These are phyloP conservation scores for Cyclopterus lumpus DNA, from an alignment of 2,797 vertebrate species.

Conservation along the genomic window DNA sequence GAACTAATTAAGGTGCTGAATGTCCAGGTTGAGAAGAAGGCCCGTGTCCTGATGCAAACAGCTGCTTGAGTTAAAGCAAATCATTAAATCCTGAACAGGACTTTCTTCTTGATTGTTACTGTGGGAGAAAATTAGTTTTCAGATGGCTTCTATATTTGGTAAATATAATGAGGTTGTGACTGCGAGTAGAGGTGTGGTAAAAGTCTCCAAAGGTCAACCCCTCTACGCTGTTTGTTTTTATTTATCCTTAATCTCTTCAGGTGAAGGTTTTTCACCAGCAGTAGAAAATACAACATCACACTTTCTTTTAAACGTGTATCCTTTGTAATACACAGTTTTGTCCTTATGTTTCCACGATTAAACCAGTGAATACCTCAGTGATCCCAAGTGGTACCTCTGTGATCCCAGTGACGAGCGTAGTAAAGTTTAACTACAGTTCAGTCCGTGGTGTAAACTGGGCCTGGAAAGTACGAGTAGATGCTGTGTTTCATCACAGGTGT, in stretches of 20 bases:
- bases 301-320: no score
- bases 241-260: constrained; percentile 5
- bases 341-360: not conserved
- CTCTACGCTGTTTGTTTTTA: not conserved
- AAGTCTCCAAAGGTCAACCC: not conserved
- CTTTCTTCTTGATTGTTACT: not conserved
- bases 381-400: not conserved
- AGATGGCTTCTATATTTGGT: not conserved
- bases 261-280: not conserved
- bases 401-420: not conserved
- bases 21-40: not conserved
- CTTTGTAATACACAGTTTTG: not conserved
- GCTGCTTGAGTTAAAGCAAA: not conserved
- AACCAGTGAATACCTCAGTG: not conserved
- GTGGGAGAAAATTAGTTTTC: not conserved
- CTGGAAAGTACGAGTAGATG: not conserved
- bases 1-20: not conserved
- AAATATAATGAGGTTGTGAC: not conserved
- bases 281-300: not conserved
- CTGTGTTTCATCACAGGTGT: not conserved
- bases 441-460: not conserved
- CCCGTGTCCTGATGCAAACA: not conserved
- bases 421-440: not conserved
- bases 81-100: not conserved
- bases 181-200: not conserved